Percentiles rank a stretch among this genome's conserved stretches.
Evolutionary conservation across 2,797 vertebrate genomes (phyloP).

Genomic region (Sternarchorhynchus goeldii): DNA sequence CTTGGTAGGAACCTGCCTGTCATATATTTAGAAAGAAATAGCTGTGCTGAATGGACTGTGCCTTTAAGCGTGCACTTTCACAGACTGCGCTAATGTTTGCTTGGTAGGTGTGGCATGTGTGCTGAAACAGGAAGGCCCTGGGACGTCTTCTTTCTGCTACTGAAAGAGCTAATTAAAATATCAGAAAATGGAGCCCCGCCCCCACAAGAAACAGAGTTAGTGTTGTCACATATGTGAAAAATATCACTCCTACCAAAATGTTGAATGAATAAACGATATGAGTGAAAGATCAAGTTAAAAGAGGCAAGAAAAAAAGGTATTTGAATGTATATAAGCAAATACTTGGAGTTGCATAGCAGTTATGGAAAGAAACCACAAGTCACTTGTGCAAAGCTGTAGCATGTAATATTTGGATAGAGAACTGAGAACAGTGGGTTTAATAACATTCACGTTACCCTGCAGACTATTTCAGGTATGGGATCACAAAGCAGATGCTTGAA

Average conservation of each 20-base stretch:
- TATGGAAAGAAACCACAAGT: too few species aligned
- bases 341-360: too few species aligned
- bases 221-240: too few species aligned
- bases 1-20: slow-evolving; percentile 8
- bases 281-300: too few species aligned
- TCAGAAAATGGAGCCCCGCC: slow-evolving; percentile 12
- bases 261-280: too few species aligned
- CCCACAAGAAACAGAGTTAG: too few species aligned
- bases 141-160: slow-evolving; percentile 24
- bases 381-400: too few species aligned
- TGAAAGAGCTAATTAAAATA: slow-evolving; percentile 54
- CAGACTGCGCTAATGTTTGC: neutral
- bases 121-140: slow-evolving; percentile 1
- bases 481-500: neutral
- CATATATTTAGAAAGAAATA: neutral
- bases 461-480: neutral
- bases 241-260: too few species aligned
- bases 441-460: neutral
- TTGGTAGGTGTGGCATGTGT: neutral
- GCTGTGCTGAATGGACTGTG: neutral
- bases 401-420: too few species aligned
- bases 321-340: too few species aligned
- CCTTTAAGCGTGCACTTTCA: neutral
- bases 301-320: too few species aligned
- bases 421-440: slow-evolving; percentile 1